These are phyloP conservation scores for Ctenopoma kingsleyae DNA, from an alignment of 2,797 vertebrate species.

Conservation along the genomic window DNA sequence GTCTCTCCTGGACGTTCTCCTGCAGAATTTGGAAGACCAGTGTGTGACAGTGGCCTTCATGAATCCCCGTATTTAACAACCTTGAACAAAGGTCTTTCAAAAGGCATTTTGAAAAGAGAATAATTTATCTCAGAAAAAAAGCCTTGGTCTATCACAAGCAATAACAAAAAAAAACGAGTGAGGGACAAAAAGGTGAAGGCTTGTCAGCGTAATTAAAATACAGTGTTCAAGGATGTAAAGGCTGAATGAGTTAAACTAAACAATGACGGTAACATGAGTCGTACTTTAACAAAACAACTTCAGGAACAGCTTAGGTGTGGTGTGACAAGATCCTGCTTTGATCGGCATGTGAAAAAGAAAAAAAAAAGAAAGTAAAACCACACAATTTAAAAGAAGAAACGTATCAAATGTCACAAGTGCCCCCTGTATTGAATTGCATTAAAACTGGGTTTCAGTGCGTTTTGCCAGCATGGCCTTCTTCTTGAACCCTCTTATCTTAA, in stretches of 20 bases:
- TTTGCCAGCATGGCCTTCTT: constrained; percentile 26
- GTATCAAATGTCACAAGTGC: background rate
- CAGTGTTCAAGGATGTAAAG: background rate
- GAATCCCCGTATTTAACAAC: constrained; percentile 52
- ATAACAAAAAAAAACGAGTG: constrained; percentile 1
- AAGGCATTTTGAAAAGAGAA: constrained; percentile 34
- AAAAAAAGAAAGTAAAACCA: background rate
- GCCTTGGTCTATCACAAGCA: constrained; percentile 53
- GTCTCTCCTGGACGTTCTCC: background rate
- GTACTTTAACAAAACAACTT: constrained; percentile 36
- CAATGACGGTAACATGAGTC: background rate
- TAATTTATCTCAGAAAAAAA: constrained; percentile 50
- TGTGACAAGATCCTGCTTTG: constrained; percentile 30
- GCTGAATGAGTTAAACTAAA: constrained; percentile 16
- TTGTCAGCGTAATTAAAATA: constrained; percentile 15
- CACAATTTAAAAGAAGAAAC: background rate
- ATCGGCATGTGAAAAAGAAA: background rate
- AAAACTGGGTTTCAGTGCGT: background rate
- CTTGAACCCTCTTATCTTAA: constrained; percentile 14
- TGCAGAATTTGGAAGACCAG: background rate
- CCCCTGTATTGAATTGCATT: background rate
- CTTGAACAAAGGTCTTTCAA: constrained; percentile 70
- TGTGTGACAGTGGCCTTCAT: background rate
- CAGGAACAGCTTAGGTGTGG: constrained; percentile 18
- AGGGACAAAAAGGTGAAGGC: constrained; percentile 24